Evolutionary conservation across 2,797 vertebrate genomes (phyloP), one percentile per base, ranked within the genome.

Genomic region (Meriones psammophilus): DNA sequence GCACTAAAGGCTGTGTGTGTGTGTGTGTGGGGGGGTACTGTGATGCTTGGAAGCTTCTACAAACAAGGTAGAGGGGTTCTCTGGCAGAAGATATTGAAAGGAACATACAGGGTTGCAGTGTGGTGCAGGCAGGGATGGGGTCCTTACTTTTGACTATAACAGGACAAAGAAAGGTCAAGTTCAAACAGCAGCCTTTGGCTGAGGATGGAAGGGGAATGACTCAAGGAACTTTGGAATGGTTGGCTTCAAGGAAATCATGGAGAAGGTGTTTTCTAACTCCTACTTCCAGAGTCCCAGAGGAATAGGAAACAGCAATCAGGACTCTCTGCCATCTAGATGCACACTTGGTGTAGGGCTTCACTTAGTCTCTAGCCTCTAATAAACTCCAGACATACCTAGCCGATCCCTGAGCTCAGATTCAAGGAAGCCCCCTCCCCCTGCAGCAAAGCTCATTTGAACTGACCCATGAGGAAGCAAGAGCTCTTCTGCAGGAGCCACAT

Each of bases 321-420:
- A 20, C 20, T 58, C 8, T 39, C 77, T 0, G 12, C 50, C 62
- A 6, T 46, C 56, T 28, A 14, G 87, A 26, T 0, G 1, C 76
- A 22, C 5, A 50, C 81, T 64, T n/a, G 10, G 80, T 30, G 10
- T 2, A 0, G 2, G 13, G 14, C 68, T 60, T 2, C 1, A 64
- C 30, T 94, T 54, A 9, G 13, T 0, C 2, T 28, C 0, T 8
- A 69, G 78, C 14, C 68, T 76, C 58, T 12, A 42, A 26, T 24
- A 50, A 88, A 42, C 36, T 78, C 33, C 64, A 62, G 13, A 39
- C 50, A 36, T 42, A 39, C n/a, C 26, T 76, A 56, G 80, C 36
- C 12, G 42, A 76, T 13, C 6, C 24, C 81, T 69, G 64, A 28
- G 26, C 68, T 92, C 89, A 0, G 80, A 73, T 33, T 46, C 42